Base-by-base conservation (phyloP, 2,113 vertebrate genomes). In the Gila orcuttii region DNA sequence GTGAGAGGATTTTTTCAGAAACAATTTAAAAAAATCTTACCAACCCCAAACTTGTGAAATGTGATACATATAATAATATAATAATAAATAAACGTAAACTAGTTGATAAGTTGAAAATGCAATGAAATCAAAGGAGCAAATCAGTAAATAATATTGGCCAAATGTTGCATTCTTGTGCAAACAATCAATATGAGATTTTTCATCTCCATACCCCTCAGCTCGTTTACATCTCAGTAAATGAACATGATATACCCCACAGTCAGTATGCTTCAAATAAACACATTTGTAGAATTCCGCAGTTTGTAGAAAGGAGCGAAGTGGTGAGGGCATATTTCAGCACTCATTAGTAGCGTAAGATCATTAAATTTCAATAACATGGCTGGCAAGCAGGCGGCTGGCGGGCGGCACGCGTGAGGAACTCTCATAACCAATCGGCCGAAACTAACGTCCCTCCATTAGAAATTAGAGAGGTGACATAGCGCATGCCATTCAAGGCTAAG, bases 351-450 rank as follows among this genome's bases (percentile, higher is more conserved):
- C 39, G 79, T 87, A 84, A 89, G 86, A 85, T 89, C 84, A 88
- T 89, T 89, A 88, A 68, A 89, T 86, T 86, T 89, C 82, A 89
- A 86, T 85, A 88, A 79, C 62, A n/a, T 55, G 60, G 69, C 73
- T 85, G 73, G 81, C 68, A 77, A 69, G 47, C 76, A 57, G 62
- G 81, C 55, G 79, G 84, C 84, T 86, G 68, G 77, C 60, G 87
- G 64, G 84, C 39, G 31, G 59, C 76, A 73, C n/a, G 45, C 77
- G 64, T 76, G 86, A 86, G 42, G 39, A 57, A 62, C 60, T 68
- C 60, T 88, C 75, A 86, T 57, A 74, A 75, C 78, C 60, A 64
- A 86, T 85, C 86, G 77, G 69, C 76, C 83, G 33, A 79, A 47
- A 31, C 85, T 89, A 89, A 89, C 81, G 75, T 52, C 59, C 47